Percentiles rank a stretch among this genome's conserved stretches.
These are phyloP conservation scores for Amphiduros pacificus DNA, from an alignment of 2,888 invertebrate genomes.

Conservation along the genomic window DNA sequence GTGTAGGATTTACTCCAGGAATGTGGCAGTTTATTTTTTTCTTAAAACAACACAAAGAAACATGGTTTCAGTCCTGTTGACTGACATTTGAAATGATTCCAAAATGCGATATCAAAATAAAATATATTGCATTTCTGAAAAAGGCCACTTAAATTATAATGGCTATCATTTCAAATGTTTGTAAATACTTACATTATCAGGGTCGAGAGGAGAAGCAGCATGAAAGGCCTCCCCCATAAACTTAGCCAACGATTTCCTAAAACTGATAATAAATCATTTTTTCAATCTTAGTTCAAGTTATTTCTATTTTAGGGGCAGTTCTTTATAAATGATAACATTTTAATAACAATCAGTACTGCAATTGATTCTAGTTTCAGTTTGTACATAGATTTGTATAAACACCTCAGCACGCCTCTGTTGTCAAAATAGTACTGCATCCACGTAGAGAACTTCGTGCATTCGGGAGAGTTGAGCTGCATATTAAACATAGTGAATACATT, in stretches of 20 bases:
- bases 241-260: slow-evolving; percentile 15
- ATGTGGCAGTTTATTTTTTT: too few relatives aligned
- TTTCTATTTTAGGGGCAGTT: not conserved
- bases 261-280: slow-evolving; percentile 12
- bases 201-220: slow-evolving; percentile 13
- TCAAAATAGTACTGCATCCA: slow-evolving; percentile 8
- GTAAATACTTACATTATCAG: slow-evolving; percentile 25
- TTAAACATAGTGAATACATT: not conserved
- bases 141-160: too few relatives aligned
- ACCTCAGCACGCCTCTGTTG: slow-evolving; percentile 1
- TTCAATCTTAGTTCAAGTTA: too few relatives aligned
- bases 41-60: too few relatives aligned
- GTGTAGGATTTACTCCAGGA: too few relatives aligned
- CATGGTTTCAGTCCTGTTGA: too few relatives aligned
- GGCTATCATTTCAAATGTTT: too few relatives aligned
- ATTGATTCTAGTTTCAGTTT: too few relatives aligned
- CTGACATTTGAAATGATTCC: too few relatives aligned
- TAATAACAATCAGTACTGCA: not conserved
- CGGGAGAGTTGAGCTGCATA: slow-evolving; percentile 7
- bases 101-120: too few relatives aligned
- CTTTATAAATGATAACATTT: not conserved
- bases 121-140: too few relatives aligned
- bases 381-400: too few relatives aligned
- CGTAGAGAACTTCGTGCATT: not conserved
- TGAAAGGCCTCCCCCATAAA: slow-evolving; percentile 21